These are phyloP conservation scores for Zhengitettix transpicula DNA, from an alignment of 2,888 invertebrate genomes.

Conservation along the genomic window DNA sequence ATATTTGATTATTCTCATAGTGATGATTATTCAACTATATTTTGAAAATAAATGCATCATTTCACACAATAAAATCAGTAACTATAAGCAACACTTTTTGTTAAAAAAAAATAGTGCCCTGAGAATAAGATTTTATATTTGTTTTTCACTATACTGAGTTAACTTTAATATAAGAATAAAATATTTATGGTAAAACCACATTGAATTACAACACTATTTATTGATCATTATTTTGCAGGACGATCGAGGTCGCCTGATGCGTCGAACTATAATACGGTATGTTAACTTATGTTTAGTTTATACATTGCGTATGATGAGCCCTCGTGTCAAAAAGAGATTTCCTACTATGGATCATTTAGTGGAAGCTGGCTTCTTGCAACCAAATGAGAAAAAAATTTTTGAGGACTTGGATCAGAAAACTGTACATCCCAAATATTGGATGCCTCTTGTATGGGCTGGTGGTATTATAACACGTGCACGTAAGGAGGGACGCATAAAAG, in stretches of 20 bases:
- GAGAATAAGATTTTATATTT: no score
- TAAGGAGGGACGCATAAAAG: conserved; percentile 19
- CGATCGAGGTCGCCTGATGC: conserved; percentile 20
- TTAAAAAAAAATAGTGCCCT: no score
- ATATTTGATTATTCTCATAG: no score
- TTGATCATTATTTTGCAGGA: conserved; percentile 15
- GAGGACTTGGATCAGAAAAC: conserved; percentile 14
- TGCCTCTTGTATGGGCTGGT: conserved; percentile 24
- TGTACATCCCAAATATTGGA: conserved; percentile 21
- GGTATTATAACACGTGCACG: conserved; percentile 18
- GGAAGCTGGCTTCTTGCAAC: conserved; percentile 22
- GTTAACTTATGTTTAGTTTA: conserved; percentile 21
- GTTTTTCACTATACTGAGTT: no score
- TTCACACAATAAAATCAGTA: no score
- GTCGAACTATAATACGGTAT: conserved; percentile 24
- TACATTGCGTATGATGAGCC: conserved; percentile 21
- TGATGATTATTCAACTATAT: no score
- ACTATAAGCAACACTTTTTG: no score
- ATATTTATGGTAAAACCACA: no score
- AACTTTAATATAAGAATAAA: no score
- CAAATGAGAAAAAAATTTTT: conserved; percentile 22
- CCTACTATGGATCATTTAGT: conserved; percentile 23
- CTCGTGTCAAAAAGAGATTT: conserved; percentile 22
- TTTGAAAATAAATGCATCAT: no score
- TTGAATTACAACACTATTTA: no score